Percentiles rank a stretch among this genome's conserved stretches.
phyloP scores from a whole-genome alignment of 1,140 invertebrate genomes.

The Cryptotermes secundus region DNA sequence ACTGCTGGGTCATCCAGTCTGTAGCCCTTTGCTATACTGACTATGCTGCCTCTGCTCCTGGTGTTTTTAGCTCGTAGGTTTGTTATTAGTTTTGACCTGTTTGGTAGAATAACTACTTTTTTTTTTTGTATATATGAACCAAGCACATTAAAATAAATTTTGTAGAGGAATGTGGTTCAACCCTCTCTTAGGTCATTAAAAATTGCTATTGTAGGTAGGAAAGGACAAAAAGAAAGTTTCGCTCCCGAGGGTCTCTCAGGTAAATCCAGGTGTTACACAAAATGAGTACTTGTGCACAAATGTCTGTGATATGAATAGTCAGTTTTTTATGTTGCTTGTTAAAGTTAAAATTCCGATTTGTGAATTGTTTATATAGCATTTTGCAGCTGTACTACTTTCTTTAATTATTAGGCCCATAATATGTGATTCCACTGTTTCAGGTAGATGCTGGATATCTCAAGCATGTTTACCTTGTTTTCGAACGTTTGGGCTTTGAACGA shows the following conservation, averaged over 20 bases:
- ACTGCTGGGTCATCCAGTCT: too few relatives aligned
- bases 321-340: not conserved
- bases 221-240: too few relatives aligned
- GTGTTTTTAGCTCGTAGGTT: not conserved
- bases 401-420: not conserved
- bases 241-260: too few relatives aligned
- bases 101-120: not conserved
- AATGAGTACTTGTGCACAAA: not conserved
- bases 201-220: too few relatives aligned
- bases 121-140: too few relatives aligned
- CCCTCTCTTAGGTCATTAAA: too few relatives aligned
- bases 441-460: slow-evolving; percentile 67
- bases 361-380: not conserved
- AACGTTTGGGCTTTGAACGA: slow-evolving; percentile 68
- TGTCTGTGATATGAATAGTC: not conserved
- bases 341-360: not conserved
- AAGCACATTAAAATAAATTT: too few relatives aligned
- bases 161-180: too few relatives aligned
- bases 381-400: too few relatives aligned
- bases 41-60: too few relatives aligned
- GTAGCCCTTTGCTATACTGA: too few relatives aligned
- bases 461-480: slow-evolving; percentile 74
- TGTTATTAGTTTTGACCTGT: not conserved
- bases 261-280: too few relatives aligned
- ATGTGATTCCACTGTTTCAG: slow-evolving; percentile 39